A percentile compares a stretch with the other conserved stretches of the same genome.
Evolutionary conservation across 2,888 invertebrate species (phyloP).

Genomic region (Ellobium chinense): DNA sequence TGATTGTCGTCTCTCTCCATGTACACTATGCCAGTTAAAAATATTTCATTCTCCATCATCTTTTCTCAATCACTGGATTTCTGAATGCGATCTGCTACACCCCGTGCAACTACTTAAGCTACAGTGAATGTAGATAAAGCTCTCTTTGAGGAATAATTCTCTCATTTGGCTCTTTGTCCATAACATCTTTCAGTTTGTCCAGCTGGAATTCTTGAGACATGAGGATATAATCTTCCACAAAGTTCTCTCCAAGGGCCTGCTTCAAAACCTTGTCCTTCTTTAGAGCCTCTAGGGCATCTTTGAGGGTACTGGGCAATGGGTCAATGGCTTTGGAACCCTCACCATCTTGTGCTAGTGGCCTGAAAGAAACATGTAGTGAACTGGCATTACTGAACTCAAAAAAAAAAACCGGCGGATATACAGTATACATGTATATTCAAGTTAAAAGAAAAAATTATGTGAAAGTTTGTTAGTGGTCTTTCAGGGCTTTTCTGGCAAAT

Average conservation of each 20-base stretch:
- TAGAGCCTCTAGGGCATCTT: conserved; percentile 28
- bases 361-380: background rate
- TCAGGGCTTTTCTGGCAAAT: too few species aligned
- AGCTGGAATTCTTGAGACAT: conserved; percentile 36
- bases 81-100: too few species aligned
- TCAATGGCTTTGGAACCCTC: background rate
- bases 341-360: conserved; percentile 1
- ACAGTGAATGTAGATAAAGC: background rate
- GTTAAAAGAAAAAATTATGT: too few species aligned
- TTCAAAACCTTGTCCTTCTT: conserved; percentile 30
- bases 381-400: too few species aligned
- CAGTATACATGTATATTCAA: too few species aligned
- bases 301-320: conserved; percentile 9
- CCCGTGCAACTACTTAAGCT: too few species aligned
- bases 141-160: conserved; percentile 23
- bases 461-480: too few species aligned
- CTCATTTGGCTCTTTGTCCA: background rate
- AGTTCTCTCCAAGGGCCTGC: conserved; percentile 28
- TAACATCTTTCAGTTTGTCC: conserved; percentile 16
- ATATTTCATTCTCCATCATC: too few species aligned
- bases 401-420: too few species aligned
- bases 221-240: conserved; percentile 30
- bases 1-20: too few species aligned
- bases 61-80: too few species aligned
- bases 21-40: too few species aligned